Evolutionary conservation across 2,888 invertebrate species (phyloP), one percentile per base, ranked within the genome.

Genomic region (Entomobrya multifasciata): DNA sequence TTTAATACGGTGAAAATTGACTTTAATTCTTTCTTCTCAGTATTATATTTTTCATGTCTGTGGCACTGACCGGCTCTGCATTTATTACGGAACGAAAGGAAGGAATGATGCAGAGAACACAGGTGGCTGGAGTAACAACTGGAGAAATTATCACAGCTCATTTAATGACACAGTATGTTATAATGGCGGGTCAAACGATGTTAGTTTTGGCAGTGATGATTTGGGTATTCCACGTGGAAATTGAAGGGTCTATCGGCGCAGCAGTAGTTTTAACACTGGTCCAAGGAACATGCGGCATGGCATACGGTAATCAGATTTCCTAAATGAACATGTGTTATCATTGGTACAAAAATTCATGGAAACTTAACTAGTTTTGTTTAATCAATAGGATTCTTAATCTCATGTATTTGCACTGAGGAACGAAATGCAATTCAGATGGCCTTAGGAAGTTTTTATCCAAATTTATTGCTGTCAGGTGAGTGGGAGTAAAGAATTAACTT

Each of bases 241-340:
- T 97, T 92, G 96, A 96, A 91, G 98, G 98, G 15, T 96, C 97
- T 80, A 95, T 98, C 74, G 94, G 95, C 78, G 96, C 96, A 93
- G 97, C 98, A 17, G 94, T 98, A 88, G 93, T 96, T 90, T 93
- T 98, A 44, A 97, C 98, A 0, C 94, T 98, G 90, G 93, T 98
- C 88, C 98, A 98, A 93, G 98, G 97, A 0, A 94, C 98, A 52
- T 97, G 98, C 92, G 98, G 98, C 91, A 98, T 98, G 98, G 97
- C 97, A 92, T 97, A 98, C 93, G 98, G 98, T 96, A 93, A 93
- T 94, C 92, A 27, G n/a, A 27, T 65, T 65, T 72, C 41, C 49
- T 15, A 77, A 84, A 52, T 41, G 49, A 80, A 13, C 41, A 6
- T 27, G 15, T 67, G 10, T 20, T 67, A 13, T 8, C 13, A 30